Percentiles rank a stretch among this genome's conserved stretches.
Conservation (phyloP, 2,797 vertebrate species). For the Myoxocephalus aenaeus region DNA sequence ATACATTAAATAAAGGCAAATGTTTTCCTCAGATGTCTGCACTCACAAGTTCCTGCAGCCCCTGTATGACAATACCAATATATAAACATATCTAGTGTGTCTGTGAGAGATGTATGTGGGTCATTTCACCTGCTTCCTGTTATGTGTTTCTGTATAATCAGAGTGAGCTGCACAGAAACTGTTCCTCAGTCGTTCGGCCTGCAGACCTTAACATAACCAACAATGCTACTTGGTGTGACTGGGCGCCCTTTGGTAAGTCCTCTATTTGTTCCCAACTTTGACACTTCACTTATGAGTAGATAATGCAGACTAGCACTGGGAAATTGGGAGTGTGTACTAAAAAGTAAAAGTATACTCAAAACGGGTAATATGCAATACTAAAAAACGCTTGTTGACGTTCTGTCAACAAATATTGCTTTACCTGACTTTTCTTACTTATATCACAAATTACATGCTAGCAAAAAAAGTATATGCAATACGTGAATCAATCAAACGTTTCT, state of each 20-base stretch:
- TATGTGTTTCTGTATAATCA: slow-evolving; percentile 63
- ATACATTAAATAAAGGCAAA: not conserved
- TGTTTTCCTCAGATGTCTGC: not conserved
- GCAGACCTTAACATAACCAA: slow-evolving; percentile 82
- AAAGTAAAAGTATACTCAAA: not conserved
- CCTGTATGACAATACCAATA: not conserved
- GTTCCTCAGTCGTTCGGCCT: slow-evolving; percentile 79
- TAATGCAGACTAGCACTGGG: too few species aligned
- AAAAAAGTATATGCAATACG: too few species aligned
- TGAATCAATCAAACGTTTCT: too few species aligned
- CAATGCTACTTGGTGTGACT: slow-evolving; percentile 93
- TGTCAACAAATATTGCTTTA: too few species aligned
- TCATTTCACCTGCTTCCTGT: not conserved
- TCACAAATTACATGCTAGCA: too few species aligned
- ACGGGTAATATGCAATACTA: too few species aligned
- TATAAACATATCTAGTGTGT: not conserved
- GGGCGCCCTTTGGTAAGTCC: slow-evolving; percentile 95
- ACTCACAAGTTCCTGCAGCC: not conserved
- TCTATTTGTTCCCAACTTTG: not conserved
- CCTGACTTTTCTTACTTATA: too few species aligned
- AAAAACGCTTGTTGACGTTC: too few species aligned
- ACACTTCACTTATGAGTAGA: not conserved
- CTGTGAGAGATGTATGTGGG: not conserved
- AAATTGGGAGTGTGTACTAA: not conserved
- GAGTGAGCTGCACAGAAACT: slow-evolving; percentile 95